These are phyloP conservation scores for Sinonovacula constricta DNA, from an alignment of 1,140 invertebrate species.

Conservation along the genomic window DNA sequence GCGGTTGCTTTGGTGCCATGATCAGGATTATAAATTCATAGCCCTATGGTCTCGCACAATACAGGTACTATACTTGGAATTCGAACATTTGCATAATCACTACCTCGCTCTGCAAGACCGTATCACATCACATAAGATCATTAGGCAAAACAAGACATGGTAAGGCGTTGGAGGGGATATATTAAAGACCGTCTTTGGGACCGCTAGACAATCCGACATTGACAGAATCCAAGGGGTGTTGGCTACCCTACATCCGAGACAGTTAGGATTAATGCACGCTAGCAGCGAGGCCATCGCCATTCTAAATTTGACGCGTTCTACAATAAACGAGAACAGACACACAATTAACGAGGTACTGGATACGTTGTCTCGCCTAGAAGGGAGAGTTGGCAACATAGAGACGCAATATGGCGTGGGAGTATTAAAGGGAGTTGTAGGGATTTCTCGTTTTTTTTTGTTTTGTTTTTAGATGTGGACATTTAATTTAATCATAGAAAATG, in stretches of 20 bases:
- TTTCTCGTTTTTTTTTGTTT: too few relatives aligned
- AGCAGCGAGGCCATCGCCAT: not conserved
- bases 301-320: not conserved
- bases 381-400: not conserved
- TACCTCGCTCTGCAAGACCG: not conserved
- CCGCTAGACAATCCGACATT: too few relatives aligned
- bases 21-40: not conserved
- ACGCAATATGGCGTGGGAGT: too few relatives aligned
- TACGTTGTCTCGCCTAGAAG: not conserved
- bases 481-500: too few relatives aligned
- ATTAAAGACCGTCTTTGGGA: too few relatives aligned
- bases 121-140: not conserved
- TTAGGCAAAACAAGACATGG: not conserved
- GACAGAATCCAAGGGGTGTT: too few relatives aligned
- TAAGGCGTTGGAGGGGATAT: too few relatives aligned
- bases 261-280: not conserved
- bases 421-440: too few relatives aligned
- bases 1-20: too few relatives aligned
- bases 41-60: not conserved
- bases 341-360: not conserved
- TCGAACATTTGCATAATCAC: not conserved
- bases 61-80: not conserved
- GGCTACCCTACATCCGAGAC: not conserved
- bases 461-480: too few relatives aligned
- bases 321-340: conserved; percentile 5